A percentile compares a stretch with the other conserved stretches of the same genome.
Conservation (phyloP, 2,797 vertebrate species). For the Glyptemys insculpta region DNA sequence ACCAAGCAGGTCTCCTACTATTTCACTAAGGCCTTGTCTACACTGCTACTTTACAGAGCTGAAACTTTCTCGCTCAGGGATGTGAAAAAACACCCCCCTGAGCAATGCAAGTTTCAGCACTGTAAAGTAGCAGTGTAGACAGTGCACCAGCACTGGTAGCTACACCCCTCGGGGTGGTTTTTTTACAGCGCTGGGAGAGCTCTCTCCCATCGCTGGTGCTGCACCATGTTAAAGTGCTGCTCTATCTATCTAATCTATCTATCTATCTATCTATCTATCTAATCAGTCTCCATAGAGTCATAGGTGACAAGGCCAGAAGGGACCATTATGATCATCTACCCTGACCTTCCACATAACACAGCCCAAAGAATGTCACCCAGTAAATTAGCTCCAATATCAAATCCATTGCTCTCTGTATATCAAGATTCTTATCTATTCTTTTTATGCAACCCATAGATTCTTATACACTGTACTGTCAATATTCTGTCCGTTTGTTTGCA, state of each 20-base stretch:
- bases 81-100: too few relatives aligned
- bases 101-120: too few relatives aligned
- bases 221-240: too few relatives aligned
- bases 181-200: too few relatives aligned
- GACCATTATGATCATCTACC: neutral
- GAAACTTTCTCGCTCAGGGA: too few relatives aligned
- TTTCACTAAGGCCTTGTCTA: neutral
- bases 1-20: neutral
- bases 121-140: too few relatives aligned
- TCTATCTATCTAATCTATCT: too few relatives aligned
- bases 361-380: neutral
- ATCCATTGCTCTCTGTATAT: accelerated
- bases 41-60: too few relatives aligned
- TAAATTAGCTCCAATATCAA: accelerated
- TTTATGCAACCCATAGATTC: neutral
- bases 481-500: accelerated
- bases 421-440: neutral
- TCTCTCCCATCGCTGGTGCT: too few relatives aligned
- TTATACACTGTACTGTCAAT: neutral
- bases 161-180: too few relatives aligned
- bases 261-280: too few relatives aligned
- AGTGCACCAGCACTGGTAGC: too few relatives aligned
- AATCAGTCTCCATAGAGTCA: neutral
- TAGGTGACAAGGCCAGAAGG: neutral
- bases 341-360: accelerated